Conservation (phyloP, 2,797 vertebrate species). For the Leuciscus waleckii region DNA sequence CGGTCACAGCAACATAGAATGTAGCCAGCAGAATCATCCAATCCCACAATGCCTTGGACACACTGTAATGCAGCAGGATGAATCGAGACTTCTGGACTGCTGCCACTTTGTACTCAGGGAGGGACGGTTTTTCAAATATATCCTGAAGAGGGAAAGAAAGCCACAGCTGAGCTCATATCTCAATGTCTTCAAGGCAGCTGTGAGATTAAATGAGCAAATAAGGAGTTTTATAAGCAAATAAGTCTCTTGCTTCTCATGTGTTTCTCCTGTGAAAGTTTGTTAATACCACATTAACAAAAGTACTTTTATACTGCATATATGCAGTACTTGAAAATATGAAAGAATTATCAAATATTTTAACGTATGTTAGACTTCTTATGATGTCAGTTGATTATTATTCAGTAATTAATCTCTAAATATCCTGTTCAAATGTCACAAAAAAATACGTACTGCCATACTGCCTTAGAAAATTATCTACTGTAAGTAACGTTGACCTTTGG, state of each 20-base stretch:
- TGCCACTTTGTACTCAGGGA: conserved; percentile 88
- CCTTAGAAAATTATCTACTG: neutral
- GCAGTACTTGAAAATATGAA: neutral
- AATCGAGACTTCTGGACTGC: conserved; percentile 81
- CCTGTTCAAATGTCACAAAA: neutral
- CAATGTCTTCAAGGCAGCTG: neutral
- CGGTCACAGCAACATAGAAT: conserved; percentile 87
- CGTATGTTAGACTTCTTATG: neutral
- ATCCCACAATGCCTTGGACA: conserved; percentile 88
- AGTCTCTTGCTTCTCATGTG: neutral
- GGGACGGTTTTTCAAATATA: conserved; percentile 83
- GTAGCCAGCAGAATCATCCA: conserved; percentile 89
- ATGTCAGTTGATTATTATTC: too few species aligned
- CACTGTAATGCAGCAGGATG: conserved; percentile 87
- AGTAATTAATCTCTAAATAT: neutral
- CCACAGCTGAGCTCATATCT: neutral
- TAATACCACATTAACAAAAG: neutral
- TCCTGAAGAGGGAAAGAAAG: conserved; percentile 69
- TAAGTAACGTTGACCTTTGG: neutral
- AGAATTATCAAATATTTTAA: neutral
- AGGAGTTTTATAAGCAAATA: neutral
- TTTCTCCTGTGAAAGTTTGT: neutral
- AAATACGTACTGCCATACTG: too few species aligned
- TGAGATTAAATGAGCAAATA: neutral
- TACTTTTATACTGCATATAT: neutral